phyloP scores from a whole-genome alignment of 2,113 vertebrate species.

The Sminthopsis crassicaudata region DNA sequence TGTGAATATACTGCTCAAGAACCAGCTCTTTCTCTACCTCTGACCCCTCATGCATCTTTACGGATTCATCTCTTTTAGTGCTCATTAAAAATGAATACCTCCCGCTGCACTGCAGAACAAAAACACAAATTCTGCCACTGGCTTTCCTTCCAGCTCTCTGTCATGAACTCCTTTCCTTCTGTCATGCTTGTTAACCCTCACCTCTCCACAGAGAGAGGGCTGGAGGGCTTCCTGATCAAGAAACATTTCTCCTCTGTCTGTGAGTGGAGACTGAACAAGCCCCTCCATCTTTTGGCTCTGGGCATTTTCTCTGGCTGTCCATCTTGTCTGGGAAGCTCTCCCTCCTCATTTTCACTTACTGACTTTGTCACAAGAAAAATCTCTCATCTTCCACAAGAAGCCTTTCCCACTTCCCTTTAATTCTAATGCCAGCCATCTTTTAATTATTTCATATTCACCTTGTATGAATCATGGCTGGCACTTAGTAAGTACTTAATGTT shows the following conservation, averaged over 20 bases:
- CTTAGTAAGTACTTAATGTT: neutral
- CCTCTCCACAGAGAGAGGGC: neutral
- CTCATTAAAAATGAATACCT: constrained; percentile 54
- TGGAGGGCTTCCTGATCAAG: neutral
- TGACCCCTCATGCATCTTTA: neutral
- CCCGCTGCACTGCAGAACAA: neutral
- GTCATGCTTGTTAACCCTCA: neutral
- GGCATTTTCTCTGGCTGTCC: neutral
- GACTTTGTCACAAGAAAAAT: neutral
- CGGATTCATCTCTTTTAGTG: neutral
- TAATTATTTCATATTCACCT: neutral
- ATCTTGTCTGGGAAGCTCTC: neutral
- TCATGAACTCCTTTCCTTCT: neutral
- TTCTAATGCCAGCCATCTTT: neutral
- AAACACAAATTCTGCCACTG: neutral
- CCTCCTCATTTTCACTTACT: neutral
- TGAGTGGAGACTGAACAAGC: neutral
- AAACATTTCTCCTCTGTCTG: neutral
- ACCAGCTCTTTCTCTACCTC: constrained; percentile 17
- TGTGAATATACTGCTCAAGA: neutral
- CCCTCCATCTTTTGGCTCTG: neutral
- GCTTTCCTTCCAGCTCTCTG: neutral
- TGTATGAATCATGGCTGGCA: neutral
- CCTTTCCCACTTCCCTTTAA: neutral
- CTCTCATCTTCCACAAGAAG: neutral